Percentiles rank a stretch among this genome's conserved stretches.
Evolutionary conservation across 2,113 vertebrate species (phyloP).

Genomic region (Oreochromis tanganicae): DNA sequence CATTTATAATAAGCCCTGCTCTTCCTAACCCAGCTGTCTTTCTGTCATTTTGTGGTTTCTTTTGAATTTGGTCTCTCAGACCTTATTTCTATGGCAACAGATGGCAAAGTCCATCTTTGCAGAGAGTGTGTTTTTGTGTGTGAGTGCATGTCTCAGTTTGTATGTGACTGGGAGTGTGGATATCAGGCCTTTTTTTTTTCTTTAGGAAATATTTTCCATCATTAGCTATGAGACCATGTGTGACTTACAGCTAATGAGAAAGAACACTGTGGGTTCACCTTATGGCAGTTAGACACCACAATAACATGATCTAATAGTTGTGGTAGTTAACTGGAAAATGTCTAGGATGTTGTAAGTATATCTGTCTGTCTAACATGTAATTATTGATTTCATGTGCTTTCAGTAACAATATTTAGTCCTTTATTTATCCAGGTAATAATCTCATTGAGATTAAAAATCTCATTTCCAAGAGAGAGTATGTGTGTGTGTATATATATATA

Average conservation of each 20-base stretch:
- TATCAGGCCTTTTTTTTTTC: neutral
- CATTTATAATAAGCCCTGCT: neutral
- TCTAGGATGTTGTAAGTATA: neutral
- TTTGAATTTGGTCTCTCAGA: neutral
- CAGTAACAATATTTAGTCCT: neutral
- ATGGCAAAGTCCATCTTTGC: slow-evolving; percentile 6
- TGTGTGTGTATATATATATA: no score
- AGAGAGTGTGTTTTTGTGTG: neutral
- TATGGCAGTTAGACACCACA: neutral
- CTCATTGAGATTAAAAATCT: neutral
- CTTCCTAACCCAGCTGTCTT: neutral
- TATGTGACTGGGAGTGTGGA: neutral
- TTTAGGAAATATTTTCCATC: neutral
- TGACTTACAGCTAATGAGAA: neutral
- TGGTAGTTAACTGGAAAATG: neutral
- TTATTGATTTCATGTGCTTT: neutral
- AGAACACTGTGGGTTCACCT: neutral
- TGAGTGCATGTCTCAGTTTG: neutral
- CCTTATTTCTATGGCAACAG: slow-evolving; percentile 43
- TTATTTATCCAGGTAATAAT: neutral
- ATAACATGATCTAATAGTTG: neutral
- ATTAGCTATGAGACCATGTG: neutral
- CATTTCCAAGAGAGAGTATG: neutral
- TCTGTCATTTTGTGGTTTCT: neutral
- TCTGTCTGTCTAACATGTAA: neutral